Evolutionary conservation across 2,797 vertebrate genomes (phyloP), one percentile per base, ranked within the genome.

Genomic region (Chelon auratus): DNA sequence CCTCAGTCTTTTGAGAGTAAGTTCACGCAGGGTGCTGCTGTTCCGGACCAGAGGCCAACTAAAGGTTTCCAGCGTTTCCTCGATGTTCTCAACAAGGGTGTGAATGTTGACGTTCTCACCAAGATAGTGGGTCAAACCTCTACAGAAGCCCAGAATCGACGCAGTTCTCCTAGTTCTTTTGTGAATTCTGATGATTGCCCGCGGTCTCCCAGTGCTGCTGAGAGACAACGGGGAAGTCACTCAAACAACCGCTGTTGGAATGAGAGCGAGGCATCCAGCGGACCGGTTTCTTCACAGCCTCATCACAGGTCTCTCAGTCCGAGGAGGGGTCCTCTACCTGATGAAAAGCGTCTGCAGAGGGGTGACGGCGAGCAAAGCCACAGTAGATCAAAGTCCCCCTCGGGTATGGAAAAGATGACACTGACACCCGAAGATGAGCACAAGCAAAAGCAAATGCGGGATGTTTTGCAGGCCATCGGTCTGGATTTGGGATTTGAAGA

Each of bases 51-150:
- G 61, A 85, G 66, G 13, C 64, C 74, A 2, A 22, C 75, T 3
- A 78, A 71, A 45, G 93, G 93, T 36, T 93, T 93, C 75, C 91
- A 92, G 64, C 91, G 87, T 53, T 93, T 93, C 80, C 92, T 93
- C 0, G 74, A 91, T 8, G 80, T 93, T 36, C 93, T 93, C 70
- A 93, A 93, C 82, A 89, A 86, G 67, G 93, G 93, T 0, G 92
- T 93, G 66, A 90, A 93, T 17, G 81, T 93, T 0, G 71, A 74
- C 11, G 80, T 26, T 15, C 91, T 93, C 55, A 91, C 67, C 61
- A 81, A 91, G 62, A 91, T 93, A 12, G 90, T 91, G 17, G 83
- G 63, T 61, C 89, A 78, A 62, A 22, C 30, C 14, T 43, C 84
- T 12, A 0, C 59, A 1, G 65, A 39, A 0, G 55, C 1, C 6